phyloP scores from a whole-genome alignment of 2,113 vertebrate genomes.

The Hippotragus niger region DNA sequence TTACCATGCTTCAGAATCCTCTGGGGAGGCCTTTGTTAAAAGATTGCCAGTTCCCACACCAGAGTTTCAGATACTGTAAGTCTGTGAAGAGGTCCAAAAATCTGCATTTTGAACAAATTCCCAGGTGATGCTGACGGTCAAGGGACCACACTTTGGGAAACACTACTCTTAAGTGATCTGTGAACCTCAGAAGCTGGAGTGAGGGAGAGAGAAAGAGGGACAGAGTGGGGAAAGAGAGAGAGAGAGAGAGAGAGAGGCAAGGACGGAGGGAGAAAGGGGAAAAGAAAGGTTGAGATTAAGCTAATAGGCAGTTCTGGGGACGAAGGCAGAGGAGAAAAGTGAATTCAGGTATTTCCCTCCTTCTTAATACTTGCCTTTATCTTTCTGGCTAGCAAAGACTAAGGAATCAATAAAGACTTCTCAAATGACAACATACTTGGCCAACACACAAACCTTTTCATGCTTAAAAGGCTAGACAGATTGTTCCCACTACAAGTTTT shows the following conservation, averaged over 20 bases:
- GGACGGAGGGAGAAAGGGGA: background rate
- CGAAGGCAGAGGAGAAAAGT: background rate
- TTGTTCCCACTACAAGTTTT: background rate
- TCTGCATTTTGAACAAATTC: background rate
- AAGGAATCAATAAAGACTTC: conserved; percentile 16
- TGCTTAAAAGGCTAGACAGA: background rate
- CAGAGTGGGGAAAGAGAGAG: background rate
- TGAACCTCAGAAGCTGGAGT: background rate
- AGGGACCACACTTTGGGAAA: background rate
- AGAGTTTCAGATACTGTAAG: background rate
- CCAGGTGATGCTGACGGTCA: background rate
- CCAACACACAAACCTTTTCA: background rate
- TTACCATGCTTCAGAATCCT: background rate
- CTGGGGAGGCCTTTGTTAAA: background rate
- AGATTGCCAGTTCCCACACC: background rate
- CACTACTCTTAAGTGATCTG: background rate
- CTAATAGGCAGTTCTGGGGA: background rate
- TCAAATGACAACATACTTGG: conserved; percentile 23
- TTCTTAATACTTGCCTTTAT: background rate
- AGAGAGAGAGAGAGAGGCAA: background rate
- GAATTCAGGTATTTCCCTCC: background rate
- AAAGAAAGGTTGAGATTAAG: background rate
- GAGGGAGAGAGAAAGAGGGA: background rate
- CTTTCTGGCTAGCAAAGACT: background rate
- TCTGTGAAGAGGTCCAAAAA: background rate